Base-by-base conservation (phyloP, 2,113 vertebrate species). In the Rana temporaria region DNA sequence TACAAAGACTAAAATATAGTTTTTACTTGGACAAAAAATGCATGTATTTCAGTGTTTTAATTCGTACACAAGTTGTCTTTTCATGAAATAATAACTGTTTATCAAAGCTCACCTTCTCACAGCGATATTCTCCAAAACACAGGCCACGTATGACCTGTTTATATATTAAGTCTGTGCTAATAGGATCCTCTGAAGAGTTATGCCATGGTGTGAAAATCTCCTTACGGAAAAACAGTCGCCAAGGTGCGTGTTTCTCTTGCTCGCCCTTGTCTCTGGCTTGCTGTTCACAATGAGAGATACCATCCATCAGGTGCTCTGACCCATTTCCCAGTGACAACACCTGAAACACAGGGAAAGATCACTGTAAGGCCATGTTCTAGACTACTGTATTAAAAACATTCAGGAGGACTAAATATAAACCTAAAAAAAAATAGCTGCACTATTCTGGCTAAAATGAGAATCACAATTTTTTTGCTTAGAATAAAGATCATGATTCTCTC, bases 161-260 rank as follows among this genome's bases (percentile, higher is more conserved):
- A 89, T 98, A 99, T 72, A 99, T 97, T 85, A 99, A 96, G 19
- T 96, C 92, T 0, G 97, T 99, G 92, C 97, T 96, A 85, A 95
- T 42, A 0, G 91, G 85, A 85, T 99, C 98, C 79, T 94, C 88
- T 5, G 15, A 86, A 87, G 93, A 94, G 89, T 94, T 90, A 22
- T 99, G 98, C 98, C 98, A 99, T 0, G 98, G 97, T 0, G 94
- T 95, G 87, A 99, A 99, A 88, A 99, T 91, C 85, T 99, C 97
- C 88, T 99, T 99, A 6, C 96, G 94, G 89, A 97, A 97, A 88
- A 95, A 95, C 53, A 99, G 89, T 0, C 96, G 92, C 98, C 98
- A 99, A 5, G 98, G 96, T 0, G 97, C 90, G 0, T 97, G 92
- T 77, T 95, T 95, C 60, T 97, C 97, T 0, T 94, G 94, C 0